phyloP scores from a whole-genome alignment of 2,888 invertebrate species.

The Seira ritae region DNA sequence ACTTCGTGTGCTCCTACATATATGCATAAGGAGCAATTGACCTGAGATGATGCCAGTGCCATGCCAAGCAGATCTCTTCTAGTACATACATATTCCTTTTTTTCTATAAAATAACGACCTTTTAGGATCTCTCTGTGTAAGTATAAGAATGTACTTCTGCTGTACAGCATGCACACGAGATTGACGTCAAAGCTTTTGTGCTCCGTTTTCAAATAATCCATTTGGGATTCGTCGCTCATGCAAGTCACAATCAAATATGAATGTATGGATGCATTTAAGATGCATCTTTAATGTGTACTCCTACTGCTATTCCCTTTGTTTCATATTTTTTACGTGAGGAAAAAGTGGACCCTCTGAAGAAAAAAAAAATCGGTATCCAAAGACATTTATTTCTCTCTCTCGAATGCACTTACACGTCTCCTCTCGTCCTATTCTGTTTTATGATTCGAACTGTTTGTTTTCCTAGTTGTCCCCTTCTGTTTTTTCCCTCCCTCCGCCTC shows the following conservation, averaged over 20 bases:
- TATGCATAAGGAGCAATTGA: too few species aligned
- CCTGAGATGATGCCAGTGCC: too few species aligned
- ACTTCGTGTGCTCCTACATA: background rate
- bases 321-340: background rate
- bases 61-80: too few species aligned
- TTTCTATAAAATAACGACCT: too few species aligned
- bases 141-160: too few species aligned
- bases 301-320: conserved; percentile 10
- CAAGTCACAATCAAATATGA: conserved; percentile 60
- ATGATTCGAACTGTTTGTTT: background rate
- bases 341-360: too few species aligned
- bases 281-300: conserved; percentile 18
- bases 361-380: too few species aligned
- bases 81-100: too few species aligned
- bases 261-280: conserved; percentile 36
- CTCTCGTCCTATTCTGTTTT: background rate
- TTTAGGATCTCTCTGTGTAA: too few species aligned
- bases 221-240: background rate
- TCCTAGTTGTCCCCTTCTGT: background rate
- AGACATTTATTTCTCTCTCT: background rate
- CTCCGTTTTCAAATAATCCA: background rate
- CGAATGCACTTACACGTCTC: background rate
- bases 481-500: background rate
- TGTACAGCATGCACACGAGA: too few species aligned
- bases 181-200: too few species aligned